Base-by-base conservation (phyloP, 2,888 invertebrate species). In the Metalampra italica region DNA sequence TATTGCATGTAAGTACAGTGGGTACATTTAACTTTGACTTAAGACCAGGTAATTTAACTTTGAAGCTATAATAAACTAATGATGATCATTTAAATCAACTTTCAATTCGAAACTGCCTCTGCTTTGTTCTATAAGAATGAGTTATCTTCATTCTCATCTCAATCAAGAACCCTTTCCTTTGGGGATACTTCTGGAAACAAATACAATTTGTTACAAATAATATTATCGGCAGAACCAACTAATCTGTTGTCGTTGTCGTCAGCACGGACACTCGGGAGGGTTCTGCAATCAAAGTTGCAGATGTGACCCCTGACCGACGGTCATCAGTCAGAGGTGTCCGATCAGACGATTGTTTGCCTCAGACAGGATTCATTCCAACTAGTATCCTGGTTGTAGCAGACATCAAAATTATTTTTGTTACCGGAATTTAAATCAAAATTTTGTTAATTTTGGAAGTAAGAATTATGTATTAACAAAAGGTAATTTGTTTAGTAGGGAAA, bases 201-300 rank as follows among this genome's bases (percentile, higher is more conserved):
- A 15, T 45, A 32, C 12, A 9, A 42, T 29, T 43, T 43, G 43
- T 43, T 32, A 32, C n/a, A 38, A 64, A 63, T 62, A 66, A 64
- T 63, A 69, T 72, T 71, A 67, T 55, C 58, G 52, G 56, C 56
- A 59, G 60, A 50, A 58, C 64, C 56, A 68, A 71, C 69, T 82
- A 78, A 82, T 83, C 81, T 80, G 78, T 79, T 80, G 78, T 79
- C 72, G 64, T 52, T 46, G 22, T 22, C 22, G 22, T 58, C 22
- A 52, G 56, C 60, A 3, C 7, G 36, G n/a, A 57, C 60, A 56
- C 70, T 67, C 68, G 50, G 51, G 64, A 54, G 66, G 47, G 55
- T 56, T 55, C 56, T 57, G 55, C 76, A 86, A 87, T 88, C 81
- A 75, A 87, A 87, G 76, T 88, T 84, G 77, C 87, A 87, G 82